phyloP scores from a whole-genome alignment of 2,888 invertebrate species.

The Brenthis daphne region DNA sequence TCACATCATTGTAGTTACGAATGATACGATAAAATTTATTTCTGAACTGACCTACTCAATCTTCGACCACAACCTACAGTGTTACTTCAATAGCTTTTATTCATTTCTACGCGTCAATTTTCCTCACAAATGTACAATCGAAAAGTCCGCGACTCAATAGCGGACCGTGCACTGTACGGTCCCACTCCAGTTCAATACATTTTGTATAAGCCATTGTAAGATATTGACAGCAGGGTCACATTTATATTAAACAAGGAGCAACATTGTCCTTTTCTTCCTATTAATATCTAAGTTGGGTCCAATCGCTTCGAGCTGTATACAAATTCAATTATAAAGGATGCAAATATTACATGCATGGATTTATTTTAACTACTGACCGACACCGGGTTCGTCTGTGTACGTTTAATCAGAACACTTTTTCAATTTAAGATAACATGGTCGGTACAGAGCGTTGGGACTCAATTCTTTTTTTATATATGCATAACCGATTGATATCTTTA shows the following conservation, averaged over 20 bases:
- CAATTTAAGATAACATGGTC: no score
- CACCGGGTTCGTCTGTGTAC: no score
- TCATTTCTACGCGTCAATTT: constrained; percentile 12
- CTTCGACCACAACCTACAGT: neutral
- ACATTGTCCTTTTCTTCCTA: constrained; percentile 17
- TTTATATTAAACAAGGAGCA: constrained; percentile 17
- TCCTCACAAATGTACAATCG: constrained; percentile 12
- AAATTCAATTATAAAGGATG: no score
- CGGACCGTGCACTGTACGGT: neutral
- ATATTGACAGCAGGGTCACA: constrained; percentile 12
- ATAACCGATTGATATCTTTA: no score
- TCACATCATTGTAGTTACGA: neutral
- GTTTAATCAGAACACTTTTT: no score
- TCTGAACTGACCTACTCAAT: neutral
- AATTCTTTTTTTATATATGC: no score
- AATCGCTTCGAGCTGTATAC: neutral
- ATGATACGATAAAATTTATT: no score
- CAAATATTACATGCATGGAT: no score
- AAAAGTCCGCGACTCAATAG: neutral
- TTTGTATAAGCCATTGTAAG: constrained; percentile 31
- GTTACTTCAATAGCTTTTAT: constrained; percentile 3
- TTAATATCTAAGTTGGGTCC: constrained; percentile 18
- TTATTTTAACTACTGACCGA: no score
- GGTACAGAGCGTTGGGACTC: no score
- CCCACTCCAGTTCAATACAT: constrained; percentile 23